A percentile compares a stretch with the other conserved stretches of the same genome.
Conservation (phyloP, 2,888 invertebrate species). For the Tetrapedia diversipes region DNA sequence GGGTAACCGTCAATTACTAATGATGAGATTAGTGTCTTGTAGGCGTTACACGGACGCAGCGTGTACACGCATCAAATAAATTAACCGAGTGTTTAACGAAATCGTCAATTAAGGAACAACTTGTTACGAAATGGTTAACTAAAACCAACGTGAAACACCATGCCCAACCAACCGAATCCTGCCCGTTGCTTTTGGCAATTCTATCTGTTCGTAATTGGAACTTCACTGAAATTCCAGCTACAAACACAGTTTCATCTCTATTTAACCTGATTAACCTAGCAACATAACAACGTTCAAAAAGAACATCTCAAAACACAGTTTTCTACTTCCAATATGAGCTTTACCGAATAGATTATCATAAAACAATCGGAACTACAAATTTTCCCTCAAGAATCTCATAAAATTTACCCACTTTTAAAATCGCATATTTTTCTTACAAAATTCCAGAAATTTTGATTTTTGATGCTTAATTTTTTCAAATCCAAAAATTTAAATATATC, state of each 20-base stretch:
- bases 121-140: background rate
- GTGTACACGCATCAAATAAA: slow-evolving; percentile 10
- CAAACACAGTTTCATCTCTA: background rate
- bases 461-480: too few species aligned
- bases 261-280: too few species aligned
- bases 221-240: background rate
- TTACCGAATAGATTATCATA: too few species aligned
- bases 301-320: too few species aligned
- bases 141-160: background rate
- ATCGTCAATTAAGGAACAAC: background rate
- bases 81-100: slow-evolving; percentile 2
- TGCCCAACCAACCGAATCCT: background rate
- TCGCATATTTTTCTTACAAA: too few species aligned
- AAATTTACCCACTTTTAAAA: too few species aligned
- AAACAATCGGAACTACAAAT: too few species aligned
- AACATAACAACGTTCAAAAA: too few species aligned
- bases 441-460: too few species aligned
- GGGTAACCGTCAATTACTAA: slow-evolving; percentile 41
- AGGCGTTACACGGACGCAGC: slow-evolving; percentile 29
- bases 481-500: too few species aligned
- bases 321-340: too few species aligned
- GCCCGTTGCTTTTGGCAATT: background rate
- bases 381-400: too few species aligned
- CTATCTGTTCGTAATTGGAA: background rate
- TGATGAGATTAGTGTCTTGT: slow-evolving; percentile 38